Conservation (phyloP, 37 sponge, comb jelly and placozoan genomes). For the Corticium candelabrum region DNA sequence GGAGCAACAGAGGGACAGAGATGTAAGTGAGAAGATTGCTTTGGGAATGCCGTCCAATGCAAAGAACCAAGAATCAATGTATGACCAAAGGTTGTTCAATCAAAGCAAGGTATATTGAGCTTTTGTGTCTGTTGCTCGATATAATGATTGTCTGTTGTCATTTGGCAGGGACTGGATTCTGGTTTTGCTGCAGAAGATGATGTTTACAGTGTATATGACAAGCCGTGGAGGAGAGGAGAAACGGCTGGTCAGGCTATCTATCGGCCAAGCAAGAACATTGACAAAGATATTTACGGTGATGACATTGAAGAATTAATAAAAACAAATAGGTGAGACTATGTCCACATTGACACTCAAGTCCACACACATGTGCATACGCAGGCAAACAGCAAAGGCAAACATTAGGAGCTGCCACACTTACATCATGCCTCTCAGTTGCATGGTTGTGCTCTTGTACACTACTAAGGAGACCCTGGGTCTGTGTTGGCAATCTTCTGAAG, state of each 20-base stretch:
- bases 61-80: constrained; percentile 57
- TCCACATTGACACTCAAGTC: neutral
- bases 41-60: constrained; percentile 70
- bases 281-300: constrained; percentile 94
- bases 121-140: neutral
- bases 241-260: constrained; percentile 76
- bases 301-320: constrained; percentile 89
- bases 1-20: constrained; percentile 75
- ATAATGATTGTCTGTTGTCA: neutral
- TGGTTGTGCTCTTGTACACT: no score
- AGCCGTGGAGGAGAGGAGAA: constrained; percentile 90
- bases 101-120: constrained; percentile 49
- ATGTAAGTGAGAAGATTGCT: constrained; percentile 91
- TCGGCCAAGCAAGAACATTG: constrained; percentile 75
- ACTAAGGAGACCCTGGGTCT: no score
- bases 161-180: constrained; percentile 61
- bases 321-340: constrained; percentile 54
- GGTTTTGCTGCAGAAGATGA: constrained; percentile 82
- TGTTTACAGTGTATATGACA: constrained; percentile 92
- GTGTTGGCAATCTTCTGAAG: no score
- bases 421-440: neutral
- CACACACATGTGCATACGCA: no score
- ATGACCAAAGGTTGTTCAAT: constrained; percentile 95
- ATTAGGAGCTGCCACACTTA: no score
- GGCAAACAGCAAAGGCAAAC: no score